Evolutionary conservation across 2,797 vertebrate genomes (phyloP).

Genomic region (Apogon hyalosoma): DNA sequence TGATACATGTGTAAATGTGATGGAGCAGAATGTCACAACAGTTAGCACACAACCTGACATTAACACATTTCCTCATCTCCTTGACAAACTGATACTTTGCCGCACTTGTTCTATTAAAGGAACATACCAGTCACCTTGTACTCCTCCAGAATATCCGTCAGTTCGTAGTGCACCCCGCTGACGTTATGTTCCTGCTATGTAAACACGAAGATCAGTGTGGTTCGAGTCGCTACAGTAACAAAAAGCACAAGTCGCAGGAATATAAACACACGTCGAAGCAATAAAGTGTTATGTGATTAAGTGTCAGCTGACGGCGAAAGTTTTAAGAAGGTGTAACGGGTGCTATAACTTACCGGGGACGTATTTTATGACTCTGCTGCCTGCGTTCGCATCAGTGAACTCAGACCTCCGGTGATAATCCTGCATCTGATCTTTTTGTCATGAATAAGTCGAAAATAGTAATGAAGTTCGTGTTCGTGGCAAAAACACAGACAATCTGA

Average conservation of each 20-base stretch:
- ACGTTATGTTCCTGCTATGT: conserved; percentile 10
- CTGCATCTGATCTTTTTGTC: neutral
- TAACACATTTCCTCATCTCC: neutral
- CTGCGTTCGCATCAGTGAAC: neutral
- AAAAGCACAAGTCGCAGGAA: neutral
- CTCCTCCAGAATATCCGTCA: neutral
- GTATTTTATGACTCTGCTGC: neutral
- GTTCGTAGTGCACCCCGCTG: neutral
- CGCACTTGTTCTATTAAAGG: conserved; percentile 12
- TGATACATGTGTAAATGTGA: conserved; percentile 5
- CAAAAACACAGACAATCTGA: neutral
- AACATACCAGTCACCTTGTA: neutral
- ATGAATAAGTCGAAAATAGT: conserved; percentile 6
- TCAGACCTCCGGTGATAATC: neutral
- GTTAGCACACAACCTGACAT: conserved; percentile 3
- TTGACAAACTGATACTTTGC: neutral
- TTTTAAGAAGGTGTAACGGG: neutral
- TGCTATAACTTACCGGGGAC: neutral
- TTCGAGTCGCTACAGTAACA: conserved; percentile 7
- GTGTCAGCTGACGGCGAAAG: neutral
- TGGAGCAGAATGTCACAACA: conserved; percentile 1
- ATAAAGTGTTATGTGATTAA: neutral
- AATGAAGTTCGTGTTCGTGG: neutral
- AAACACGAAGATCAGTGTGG: conserved; percentile 13
- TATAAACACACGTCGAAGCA: conserved; percentile 2